A percentile compares a stretch with the other conserved stretches of the same genome.
Conservation (phyloP, 2,888 invertebrate species). For the Aromia moschata region DNA sequence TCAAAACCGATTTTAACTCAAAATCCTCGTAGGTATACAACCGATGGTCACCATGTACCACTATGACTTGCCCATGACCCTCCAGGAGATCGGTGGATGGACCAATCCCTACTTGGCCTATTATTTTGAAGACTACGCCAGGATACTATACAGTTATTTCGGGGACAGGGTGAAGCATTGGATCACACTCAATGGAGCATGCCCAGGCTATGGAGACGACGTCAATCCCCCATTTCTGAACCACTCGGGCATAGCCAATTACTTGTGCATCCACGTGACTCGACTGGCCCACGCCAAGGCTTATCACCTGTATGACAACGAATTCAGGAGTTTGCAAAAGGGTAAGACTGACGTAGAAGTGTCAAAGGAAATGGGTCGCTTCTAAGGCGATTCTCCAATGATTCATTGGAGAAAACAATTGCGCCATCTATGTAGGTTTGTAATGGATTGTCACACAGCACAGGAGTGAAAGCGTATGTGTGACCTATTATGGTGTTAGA, state of each 20-base stretch:
- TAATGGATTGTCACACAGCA: too few species aligned
- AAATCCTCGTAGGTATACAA: slow-evolving; percentile 58
- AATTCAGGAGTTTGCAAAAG: slow-evolving; percentile 67
- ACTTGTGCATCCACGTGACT: slow-evolving; percentile 71
- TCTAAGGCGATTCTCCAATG: too few species aligned
- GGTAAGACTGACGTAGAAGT: too few species aligned
- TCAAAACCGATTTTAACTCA: background rate
- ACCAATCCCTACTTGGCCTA: slow-evolving; percentile 69
- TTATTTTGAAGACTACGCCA: slow-evolving; percentile 69
- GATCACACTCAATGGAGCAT: slow-evolving; percentile 76
- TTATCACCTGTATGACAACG: slow-evolving; percentile 71
- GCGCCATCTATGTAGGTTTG: too few species aligned
- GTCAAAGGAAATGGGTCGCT: too few species aligned
- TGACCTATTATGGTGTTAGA: too few species aligned
- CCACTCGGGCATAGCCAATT: slow-evolving; percentile 69
- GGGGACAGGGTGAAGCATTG: slow-evolving; percentile 70
- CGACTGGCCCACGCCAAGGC: slow-evolving; percentile 75
- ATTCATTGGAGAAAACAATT: too few species aligned
- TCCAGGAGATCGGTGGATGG: slow-evolving; percentile 71
- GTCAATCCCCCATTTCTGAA: slow-evolving; percentile 67
- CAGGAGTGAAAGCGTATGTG: too few species aligned
- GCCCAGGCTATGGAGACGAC: slow-evolving; percentile 65
- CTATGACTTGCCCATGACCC: slow-evolving; percentile 46
- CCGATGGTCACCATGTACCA: slow-evolving; percentile 74
- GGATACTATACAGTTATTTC: slow-evolving; percentile 66